Evolutionary conservation across 2,797 vertebrate species (phyloP), one percentile per base, ranked within the genome.

Genomic region (Megaceryle alcyon): DNA sequence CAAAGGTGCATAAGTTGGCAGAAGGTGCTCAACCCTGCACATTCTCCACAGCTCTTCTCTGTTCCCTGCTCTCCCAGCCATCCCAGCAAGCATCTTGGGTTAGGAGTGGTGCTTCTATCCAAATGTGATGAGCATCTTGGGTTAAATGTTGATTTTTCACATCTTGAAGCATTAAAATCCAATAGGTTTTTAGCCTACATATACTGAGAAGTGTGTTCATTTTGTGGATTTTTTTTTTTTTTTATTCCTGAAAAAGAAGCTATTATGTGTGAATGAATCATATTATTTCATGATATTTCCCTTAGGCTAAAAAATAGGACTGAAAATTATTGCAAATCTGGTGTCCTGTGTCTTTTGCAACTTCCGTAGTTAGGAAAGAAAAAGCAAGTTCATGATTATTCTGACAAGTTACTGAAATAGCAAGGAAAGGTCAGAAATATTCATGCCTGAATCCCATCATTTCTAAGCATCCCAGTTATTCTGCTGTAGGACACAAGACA

Each of bases 1-100:
- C 1, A 2, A 80, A 51, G 25, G 20, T 17, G 8, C 5, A 1
- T 16, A 48, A 29, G 9, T 71, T 76, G 59, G 28, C 1, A 7
- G 33, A 12, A 81, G 31, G 13, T 71, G 13, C 28, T 68, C 2
- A 0, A 31, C 14, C 10, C 41, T 8, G 4, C 1, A 1, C 0
- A 0, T 54, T 71, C 54, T 57, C 23, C 3, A 2, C 41, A 59
- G 8, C 7, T 48, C 53, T 79, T 61, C 25, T 57, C 23, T 75
- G 37, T 39, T 66, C 35, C 7, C 37, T 4, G 3, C 5, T 78
- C 21, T 89, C 60, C n/a, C 35, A 77, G n/a, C 3, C 7, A 26
- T 3, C 14, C 29, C 9, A 1, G 44, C 28, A 79, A 8, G 25
- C 5, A 0, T 65, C 91, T 54, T 69, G 15, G 19, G 28, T 70